Evolutionary conservation across 2,888 invertebrate genomes (phyloP), one percentile per base, ranked within the genome.

Genomic region (Zonitis immaculata): DNA sequence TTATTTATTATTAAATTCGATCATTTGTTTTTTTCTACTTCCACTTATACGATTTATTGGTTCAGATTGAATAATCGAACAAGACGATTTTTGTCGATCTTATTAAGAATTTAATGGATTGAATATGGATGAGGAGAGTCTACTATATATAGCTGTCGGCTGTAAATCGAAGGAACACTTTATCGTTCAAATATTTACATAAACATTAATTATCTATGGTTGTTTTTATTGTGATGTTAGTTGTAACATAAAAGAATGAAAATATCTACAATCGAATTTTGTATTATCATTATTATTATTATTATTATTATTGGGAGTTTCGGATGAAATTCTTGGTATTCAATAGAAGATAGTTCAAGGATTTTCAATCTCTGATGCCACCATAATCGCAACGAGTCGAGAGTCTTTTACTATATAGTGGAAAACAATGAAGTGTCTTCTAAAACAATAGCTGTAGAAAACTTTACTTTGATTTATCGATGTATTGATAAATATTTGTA

Each of bases 11-110:
- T n/a, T n/a, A n/a, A n/a, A n/a, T n/a, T n/a, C n/a, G n/a, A n/a
- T n/a, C n/a, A n/a, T n/a, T n/a, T n/a, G n/a, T n/a, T n/a, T n/a
- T n/a, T n/a, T n/a, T n/a, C n/a, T n/a, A n/a, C n/a, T n/a, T n/a
- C n/a, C n/a, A n/a, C n/a, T n/a, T n/a, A n/a, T n/a, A n/a, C 43
- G 45, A 51, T 55, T 55, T 55, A 55, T 55, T 46, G 54, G 51
- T 42, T 44, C 51, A 43, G 44, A 42, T 51, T 55, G 44, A 51
- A 54, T 54, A 54, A 54, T 54, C 47, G 47, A 54, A 47, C 47
- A 18, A 46, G 47, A 47, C 49, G 25, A 4, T 12, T 44, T 11
- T 26, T 25, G 44, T 44, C 11, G 44, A 44, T 44, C 44, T 20
- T 44, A 44, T 44, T 44, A 44, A 44, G 18, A 44, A 44, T 44